Conservation (phyloP, 64 coral and sea anemone genomes). For the Anthopleura sola region DNA sequence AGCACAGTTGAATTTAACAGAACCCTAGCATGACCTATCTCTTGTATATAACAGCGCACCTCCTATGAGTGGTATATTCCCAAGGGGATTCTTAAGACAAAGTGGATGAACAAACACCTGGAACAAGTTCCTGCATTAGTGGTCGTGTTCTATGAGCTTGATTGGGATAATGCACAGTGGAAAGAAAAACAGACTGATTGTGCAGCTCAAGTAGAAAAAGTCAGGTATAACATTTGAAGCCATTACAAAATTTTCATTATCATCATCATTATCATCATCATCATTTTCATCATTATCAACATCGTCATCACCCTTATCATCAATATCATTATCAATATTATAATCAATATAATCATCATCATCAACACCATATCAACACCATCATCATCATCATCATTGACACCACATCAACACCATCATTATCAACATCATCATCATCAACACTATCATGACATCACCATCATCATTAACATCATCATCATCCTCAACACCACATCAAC, state of each 20-base stretch:
- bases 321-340: too few species aligned
- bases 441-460: not conserved
- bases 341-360: not conserved
- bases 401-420: not conserved
- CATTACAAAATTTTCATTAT: not conserved
- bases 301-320: too few species aligned
- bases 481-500: too few species aligned
- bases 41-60: constrained; percentile 72
- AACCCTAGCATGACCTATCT: too few species aligned
- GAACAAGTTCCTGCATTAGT: constrained; percentile 78
- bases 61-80: constrained; percentile 97
- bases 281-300: not conserved
- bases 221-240: constrained; percentile 49
- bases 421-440: not conserved
- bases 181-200: constrained; percentile 91
- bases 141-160: constrained; percentile 92
- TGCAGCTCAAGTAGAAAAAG: constrained; percentile 80
- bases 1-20: too few species aligned
- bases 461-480: too few species aligned
- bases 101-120: constrained; percentile 97
- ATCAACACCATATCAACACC: too few species aligned
- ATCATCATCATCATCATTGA: not conserved
- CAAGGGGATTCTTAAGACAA: constrained; percentile 90
- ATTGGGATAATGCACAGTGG: constrained; percentile 92
- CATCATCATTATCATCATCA: too few species aligned